A percentile compares a stretch with the other conserved stretches of the same genome.
Evolutionary conservation across 2,113 vertebrate species (phyloP).

Genomic region (Muntiacus muntjak): DNA sequence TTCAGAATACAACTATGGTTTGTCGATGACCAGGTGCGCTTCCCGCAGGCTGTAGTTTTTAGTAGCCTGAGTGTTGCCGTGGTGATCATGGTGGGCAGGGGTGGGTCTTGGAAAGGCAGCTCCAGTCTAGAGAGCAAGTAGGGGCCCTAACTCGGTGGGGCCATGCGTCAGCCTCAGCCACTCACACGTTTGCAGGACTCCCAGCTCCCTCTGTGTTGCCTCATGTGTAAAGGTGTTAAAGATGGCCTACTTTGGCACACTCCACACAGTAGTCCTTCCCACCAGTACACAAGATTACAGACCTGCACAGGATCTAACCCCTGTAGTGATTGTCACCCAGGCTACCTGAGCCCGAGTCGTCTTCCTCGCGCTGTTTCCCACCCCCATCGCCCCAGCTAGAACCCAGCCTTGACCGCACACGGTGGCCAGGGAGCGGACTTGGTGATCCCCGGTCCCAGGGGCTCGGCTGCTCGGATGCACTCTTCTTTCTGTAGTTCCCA

Average conservation of each 20-base stretch:
- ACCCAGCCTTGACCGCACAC: neutral
- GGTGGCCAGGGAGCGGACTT: neutral
- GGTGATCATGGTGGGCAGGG: rapidly evolving
- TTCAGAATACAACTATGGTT: neutral
- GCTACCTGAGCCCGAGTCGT: neutral
- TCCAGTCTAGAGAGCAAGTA: neutral
- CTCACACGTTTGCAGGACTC: neutral
- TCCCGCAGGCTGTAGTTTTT: neutral
- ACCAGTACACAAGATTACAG: neutral
- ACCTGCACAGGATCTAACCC: neutral
- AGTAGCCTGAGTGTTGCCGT: neutral
- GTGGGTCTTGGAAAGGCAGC: neutral
- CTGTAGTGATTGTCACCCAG: neutral
- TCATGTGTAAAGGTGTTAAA: neutral
- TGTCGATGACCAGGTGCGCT: rapidly evolving
- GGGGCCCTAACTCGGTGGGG: neutral
- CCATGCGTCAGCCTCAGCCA: neutral
- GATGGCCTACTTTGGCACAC: neutral
- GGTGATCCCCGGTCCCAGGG: neutral
- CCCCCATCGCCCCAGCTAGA: neutral
- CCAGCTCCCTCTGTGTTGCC: neutral
- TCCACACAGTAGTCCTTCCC: neutral
- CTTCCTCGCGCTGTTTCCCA: neutral
- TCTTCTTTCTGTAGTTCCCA: neutral
- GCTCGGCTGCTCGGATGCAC: neutral